phyloP scores from a whole-genome alignment of 2,797 vertebrate species.

The Molossus molossus region DNA sequence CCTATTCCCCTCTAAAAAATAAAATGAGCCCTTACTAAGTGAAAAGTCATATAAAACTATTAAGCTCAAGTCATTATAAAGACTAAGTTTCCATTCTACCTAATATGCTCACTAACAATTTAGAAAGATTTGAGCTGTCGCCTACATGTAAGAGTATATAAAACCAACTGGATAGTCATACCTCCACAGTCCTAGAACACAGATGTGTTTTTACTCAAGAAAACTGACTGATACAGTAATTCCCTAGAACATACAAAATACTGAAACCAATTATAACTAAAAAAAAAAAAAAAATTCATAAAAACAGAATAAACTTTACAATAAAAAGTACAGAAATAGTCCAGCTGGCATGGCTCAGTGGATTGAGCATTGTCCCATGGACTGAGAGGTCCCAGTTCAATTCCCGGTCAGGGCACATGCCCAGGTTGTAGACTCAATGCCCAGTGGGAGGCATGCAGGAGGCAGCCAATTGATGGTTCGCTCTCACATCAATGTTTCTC shows the following conservation, averaged over 20 bases:
- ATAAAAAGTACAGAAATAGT: not conserved
- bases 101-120: conserved; percentile 13
- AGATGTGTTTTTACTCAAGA: not conserved
- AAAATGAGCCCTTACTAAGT: not conserved
- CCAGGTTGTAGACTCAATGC: too few relatives aligned
- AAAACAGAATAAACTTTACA: conserved; percentile 31
- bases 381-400: not conserved
- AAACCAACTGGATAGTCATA: conserved; percentile 8
- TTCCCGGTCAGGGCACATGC: too few relatives aligned
- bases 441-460: too few relatives aligned
- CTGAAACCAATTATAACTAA: not conserved
- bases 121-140: not conserved
- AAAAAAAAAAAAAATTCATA: not conserved
- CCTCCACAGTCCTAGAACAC: not conserved
- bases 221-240: not conserved
- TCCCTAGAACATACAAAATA: conserved; percentile 40
- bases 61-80: not conserved
- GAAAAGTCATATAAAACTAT: conserved; percentile 51
- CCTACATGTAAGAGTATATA: not conserved
- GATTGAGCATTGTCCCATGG: not conserved
- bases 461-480: too few relatives aligned
- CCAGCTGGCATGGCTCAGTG: not conserved
- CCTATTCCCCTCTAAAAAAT: too few relatives aligned
- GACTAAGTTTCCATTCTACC: not conserved
- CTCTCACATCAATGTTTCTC: too few relatives aligned